phyloP scores from a whole-genome alignment of 2,797 vertebrate genomes.

The Acanthis flammea region DNA sequence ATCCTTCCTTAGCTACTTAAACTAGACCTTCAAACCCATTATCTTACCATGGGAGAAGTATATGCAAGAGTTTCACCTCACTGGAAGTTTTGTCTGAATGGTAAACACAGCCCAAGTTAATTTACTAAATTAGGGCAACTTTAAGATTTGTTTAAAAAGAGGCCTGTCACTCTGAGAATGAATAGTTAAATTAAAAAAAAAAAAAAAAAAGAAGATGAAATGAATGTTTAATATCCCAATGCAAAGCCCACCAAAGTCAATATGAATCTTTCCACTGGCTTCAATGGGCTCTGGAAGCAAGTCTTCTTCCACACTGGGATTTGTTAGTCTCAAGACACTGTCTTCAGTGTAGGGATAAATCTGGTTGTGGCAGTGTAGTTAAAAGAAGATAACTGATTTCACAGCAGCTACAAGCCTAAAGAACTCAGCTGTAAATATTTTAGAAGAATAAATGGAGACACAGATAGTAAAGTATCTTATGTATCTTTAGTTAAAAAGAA shows the following conservation, averaged over 20 bases:
- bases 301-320: background rate
- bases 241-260: slow-evolving; percentile 4
- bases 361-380: background rate
- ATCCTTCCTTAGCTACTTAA: background rate
- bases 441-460: background rate
- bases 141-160: background rate
- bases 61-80: background rate
- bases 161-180: background rate
- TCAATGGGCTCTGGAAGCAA: background rate
- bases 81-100: background rate
- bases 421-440: slow-evolving; percentile 2
- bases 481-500: background rate
- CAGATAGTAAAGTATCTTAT: background rate
- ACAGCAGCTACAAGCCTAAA: slow-evolving; percentile 1
- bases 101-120: background rate
- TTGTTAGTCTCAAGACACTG: slow-evolving; percentile 3
- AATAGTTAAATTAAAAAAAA: background rate
- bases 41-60: background rate
- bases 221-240: background rate
- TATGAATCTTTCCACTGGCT: background rate
- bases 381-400: slow-evolving; percentile 20
- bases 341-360: slow-evolving; percentile 3
- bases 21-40: background rate
- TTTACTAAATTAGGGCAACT: background rate
- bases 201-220: background rate